Evolutionary conservation across 2,113 vertebrate species (phyloP).

Genomic region (Taxidea taxus): DNA sequence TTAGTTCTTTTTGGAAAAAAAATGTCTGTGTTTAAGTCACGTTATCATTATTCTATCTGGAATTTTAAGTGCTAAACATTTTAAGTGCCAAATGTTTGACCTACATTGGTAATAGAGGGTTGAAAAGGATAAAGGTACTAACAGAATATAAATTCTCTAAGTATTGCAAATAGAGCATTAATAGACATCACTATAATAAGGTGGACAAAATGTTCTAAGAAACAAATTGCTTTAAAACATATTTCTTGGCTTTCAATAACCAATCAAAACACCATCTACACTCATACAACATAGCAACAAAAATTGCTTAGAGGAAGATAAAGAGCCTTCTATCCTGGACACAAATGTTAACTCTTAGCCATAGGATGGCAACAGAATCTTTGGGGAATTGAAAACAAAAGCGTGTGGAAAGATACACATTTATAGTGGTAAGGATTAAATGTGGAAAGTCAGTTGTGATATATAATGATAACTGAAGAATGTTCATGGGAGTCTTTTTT

Average conservation of each 20-base stretch:
- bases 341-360: conserved; percentile 16
- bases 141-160: conserved; percentile 57
- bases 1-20: conserved; percentile 51
- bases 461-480: neutral
- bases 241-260: conserved; percentile 45
- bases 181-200: neutral
- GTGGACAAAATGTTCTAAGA: conserved; percentile 41
- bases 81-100: conserved; percentile 63
- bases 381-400: conserved; percentile 21
- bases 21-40: conserved; percentile 67
- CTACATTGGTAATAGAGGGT: conserved; percentile 44
- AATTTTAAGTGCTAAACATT: conserved; percentile 71
- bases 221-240: conserved; percentile 40
- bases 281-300: neutral
- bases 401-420: neutral
- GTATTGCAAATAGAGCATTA: neutral
- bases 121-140: conserved; percentile 52
- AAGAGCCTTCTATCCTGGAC: neutral
- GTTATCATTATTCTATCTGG: conserved; percentile 65
- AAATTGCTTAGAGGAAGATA: neutral
- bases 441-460: neutral
- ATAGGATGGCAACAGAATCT: neutral
- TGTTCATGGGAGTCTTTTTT: neutral
- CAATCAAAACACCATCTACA: neutral
- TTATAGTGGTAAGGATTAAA: neutral